Evolutionary conservation across 2,797 vertebrate genomes (phyloP), one percentile per base, ranked within the genome.

Genomic region (Aulostomus chinensis): DNA sequence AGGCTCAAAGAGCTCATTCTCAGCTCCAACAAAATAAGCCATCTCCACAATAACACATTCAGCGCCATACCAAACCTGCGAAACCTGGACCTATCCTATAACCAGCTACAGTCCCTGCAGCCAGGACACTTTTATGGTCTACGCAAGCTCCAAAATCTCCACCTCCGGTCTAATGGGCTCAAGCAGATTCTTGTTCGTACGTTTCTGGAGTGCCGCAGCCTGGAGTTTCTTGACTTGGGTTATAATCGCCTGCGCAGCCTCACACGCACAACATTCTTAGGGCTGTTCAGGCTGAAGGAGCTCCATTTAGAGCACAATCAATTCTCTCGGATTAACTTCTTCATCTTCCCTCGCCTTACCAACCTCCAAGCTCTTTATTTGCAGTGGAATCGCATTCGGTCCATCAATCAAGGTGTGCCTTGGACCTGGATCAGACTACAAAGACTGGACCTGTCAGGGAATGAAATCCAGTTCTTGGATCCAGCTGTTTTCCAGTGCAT

Each of bases 281-380:
- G 96, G 38, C 91, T 98, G 26, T 73, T 94, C 72, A 94, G 93
- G 85, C 28, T 98, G 47, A 94, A 92, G 1, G 96, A 98, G 76
- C 93, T 98, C 51, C 96, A 98, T 67, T 64, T 98, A 77, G 96
- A 98, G 78, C 96, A 98, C 87, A 98, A 98, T 78, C 95, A 98
- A 65, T 98, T 98, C 76, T 98, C 95, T 26, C 93, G 95, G 89
- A 93, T 98, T 89, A 96, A 96, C 65, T 96, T 98, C 68, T 95
- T 93, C 53, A 93, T 97, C 81, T 98, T 98, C 60, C 96, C 96
- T 0, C 94, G 95, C n/a, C 93, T 98, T 45, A 93, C 92, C 74
- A 97, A 92, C 86, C 93, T 98, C 2, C 93, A 95, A 76, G 92
- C 92, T 0, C 95, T 98, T 28, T 98, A 96, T 60, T 73, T 98